Percentiles rank a stretch among this genome's conserved stretches.
Conservation (phyloP, 2,113 vertebrate species). For the Hemiscyllium ocellatum region DNA sequence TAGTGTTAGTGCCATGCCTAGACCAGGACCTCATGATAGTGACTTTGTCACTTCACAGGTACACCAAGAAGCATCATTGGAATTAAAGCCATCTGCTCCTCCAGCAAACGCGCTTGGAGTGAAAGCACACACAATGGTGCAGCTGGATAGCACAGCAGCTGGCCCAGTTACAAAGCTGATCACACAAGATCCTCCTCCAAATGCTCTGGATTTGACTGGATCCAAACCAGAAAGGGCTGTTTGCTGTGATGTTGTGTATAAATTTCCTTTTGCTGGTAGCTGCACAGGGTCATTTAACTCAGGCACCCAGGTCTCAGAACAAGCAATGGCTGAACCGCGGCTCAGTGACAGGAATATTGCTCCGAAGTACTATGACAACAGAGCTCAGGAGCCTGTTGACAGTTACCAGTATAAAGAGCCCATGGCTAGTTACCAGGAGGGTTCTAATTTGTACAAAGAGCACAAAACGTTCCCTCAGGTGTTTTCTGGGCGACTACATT, state of each 20-base stretch:
- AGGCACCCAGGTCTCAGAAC: conserved; percentile 67
- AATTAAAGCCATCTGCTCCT: conserved; percentile 74
- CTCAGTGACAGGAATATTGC: conserved; percentile 52
- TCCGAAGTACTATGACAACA: conserved; percentile 58
- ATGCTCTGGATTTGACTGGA: conserved; percentile 82
- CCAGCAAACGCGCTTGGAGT: conserved; percentile 65
- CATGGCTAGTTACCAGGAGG: conserved; percentile 43
- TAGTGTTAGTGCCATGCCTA: conserved; percentile 60
- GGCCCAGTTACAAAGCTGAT: conserved; percentile 77
- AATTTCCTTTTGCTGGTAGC: conserved; percentile 83
- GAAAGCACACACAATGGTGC: conserved; percentile 87
- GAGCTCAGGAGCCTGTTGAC: conserved; percentile 63
- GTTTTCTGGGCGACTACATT: conserved; percentile 70
- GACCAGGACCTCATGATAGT: conserved; percentile 65
- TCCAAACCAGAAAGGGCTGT: conserved; percentile 84
- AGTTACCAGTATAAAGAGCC: conserved; percentile 65
- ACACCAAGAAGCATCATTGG: conserved; percentile 67
- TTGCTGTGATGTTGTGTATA: conserved; percentile 95
- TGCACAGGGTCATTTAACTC: conserved; percentile 79
- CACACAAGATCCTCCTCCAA: conserved; percentile 68
- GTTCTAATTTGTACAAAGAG: conserved; percentile 57
- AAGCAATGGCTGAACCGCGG: conserved; percentile 49
- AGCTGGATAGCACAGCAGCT: conserved; percentile 71
- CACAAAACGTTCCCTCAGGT: conserved; percentile 64
- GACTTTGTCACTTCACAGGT: conserved; percentile 58